Conservation (phyloP, 1,140 invertebrate species). For the Drosophila hydei region DNA sequence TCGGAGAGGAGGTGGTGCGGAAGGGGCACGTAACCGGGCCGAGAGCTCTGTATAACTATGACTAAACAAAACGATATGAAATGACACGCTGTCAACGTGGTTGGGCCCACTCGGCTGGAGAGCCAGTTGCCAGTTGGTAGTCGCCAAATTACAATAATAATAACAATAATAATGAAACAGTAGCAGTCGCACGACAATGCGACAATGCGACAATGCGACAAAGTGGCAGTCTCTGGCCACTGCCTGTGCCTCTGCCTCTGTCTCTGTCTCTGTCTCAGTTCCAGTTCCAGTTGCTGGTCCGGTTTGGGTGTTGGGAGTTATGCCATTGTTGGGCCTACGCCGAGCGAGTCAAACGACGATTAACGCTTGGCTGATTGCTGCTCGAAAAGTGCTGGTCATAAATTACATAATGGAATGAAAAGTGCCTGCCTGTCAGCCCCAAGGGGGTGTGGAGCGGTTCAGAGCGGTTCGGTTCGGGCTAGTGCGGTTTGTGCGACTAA, state of each 20-base stretch:
- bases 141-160: conserved; percentile 80
- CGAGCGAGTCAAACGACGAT: conserved; percentile 77
- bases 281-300: conserved; percentile 6
- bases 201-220: conserved; percentile 36
- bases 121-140: conserved; percentile 35
- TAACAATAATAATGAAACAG: conserved; percentile 76
- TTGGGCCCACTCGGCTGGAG: conserved; percentile 21
- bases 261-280: conserved; percentile 45
- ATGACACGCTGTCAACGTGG: conserved; percentile 77
- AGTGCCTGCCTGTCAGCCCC: conserved; percentile 38
- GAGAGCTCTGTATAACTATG: conserved; percentile 52
- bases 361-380: conserved; percentile 78
- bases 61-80: conserved; percentile 78
- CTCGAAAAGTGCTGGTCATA: conserved; percentile 76
- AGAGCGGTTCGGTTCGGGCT: conserved; percentile 29
- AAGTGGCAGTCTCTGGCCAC: conserved; percentile 64
- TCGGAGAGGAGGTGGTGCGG: not conserved
- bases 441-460: not conserved
- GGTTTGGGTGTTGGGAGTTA: conserved; percentile 39
- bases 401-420: conserved; percentile 73
- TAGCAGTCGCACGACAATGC: conserved; percentile 74
- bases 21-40: not conserved
- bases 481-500: conserved; percentile 12
- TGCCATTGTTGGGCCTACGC: conserved; percentile 56
- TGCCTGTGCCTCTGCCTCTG: conserved; percentile 1